Base-by-base conservation (phyloP, 2,797 vertebrate species). In the Columba guinea region DNA sequence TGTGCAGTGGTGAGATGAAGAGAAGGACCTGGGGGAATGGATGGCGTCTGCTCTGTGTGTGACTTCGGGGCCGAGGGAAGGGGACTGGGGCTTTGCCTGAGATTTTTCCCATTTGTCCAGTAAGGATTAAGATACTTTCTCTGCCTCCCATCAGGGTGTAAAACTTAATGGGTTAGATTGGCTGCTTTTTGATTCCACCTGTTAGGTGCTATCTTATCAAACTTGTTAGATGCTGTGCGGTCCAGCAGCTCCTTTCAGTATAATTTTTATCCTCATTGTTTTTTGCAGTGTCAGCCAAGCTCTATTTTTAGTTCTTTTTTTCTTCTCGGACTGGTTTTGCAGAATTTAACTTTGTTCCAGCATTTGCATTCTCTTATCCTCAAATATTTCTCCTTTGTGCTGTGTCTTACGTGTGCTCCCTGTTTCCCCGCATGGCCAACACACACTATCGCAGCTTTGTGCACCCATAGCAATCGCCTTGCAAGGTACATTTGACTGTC, bases 61-160 rank as follows among this genome's bases (percentile, higher is more conserved):
- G 55, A 49, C 44, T 70, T 79, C 27, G 28, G 69, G 16, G 21
- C 26, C 6, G 16, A 6, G 27, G 15, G 7, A 23, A 18, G 27
- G 16, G 11, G 34, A 32, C 65, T 86, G 77, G 55, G 39, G 63
- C 69, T 74, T n/a, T 77, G 81, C 67, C 56, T 80, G 76, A 37
- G 35, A 4, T 70, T 93, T 93, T 79, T 74, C 89, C 81, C 70
- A 35, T 89, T 55, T 87, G 81, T 82, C 94, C 85, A 23, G 7
- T 32, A 35, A 4, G 23, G 84, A 92, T 93, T 93, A 84, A 73
- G 75, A 49, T 24, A 63, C 68, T 91, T 95, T 82, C 78, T 76
- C 81, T 94, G 60, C 75, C 32, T 94, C 87, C 48, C 48, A 55
- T n/a, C 67, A 60, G 81, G 75, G 70, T 87, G 71, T 64, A 71